These are phyloP conservation scores for Drosophila eohydei DNA, from an alignment of 2,888 invertebrate genomes.

Conservation along the genomic window DNA sequence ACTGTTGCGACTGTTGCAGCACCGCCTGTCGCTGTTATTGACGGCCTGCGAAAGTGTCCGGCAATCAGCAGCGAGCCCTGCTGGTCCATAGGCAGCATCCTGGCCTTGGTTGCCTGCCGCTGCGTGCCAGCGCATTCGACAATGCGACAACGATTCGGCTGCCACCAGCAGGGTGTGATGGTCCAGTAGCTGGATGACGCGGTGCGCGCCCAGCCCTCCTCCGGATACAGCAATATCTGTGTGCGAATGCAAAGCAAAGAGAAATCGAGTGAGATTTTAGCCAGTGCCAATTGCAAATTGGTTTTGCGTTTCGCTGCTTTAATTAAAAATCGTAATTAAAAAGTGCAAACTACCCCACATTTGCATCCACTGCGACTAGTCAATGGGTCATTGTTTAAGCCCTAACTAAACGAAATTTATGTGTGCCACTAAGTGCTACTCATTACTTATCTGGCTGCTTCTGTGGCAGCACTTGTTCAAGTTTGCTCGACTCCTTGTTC, in stretches of 20 bases:
- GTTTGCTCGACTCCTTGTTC: background rate
- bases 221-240: conserved; percentile 93
- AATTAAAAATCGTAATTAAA: conserved; percentile 83
- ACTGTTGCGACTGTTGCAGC: conserved; percentile 24
- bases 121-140: conserved; percentile 91
- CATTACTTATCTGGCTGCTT: conserved; percentile 4
- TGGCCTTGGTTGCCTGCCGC: conserved; percentile 89
- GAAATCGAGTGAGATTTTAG: conserved; percentile 42
- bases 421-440: conserved; percentile 7
- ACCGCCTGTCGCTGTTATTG: conserved; percentile 40
- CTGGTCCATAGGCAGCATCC: conserved; percentile 91
- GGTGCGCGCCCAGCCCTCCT: conserved; percentile 95
- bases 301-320: conserved; percentile 73
- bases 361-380: conserved; percentile 30
- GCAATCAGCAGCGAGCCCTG: conserved; percentile 92
- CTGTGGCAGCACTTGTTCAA: background rate
- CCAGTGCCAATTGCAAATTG: conserved; percentile 70
- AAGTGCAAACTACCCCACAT: conserved; percentile 62
- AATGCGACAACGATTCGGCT: conserved; percentile 92
- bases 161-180: conserved; percentile 94
- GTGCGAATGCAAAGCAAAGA: conserved; percentile 82
- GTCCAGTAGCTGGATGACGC: conserved; percentile 95
- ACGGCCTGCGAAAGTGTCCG: conserved; percentile 86
- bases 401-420: conserved; percentile 20
- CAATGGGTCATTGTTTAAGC: conserved; percentile 9